A percentile compares a stretch with the other conserved stretches of the same genome.
Conservation (phyloP, 2,113 vertebrate genomes). For the Orcinus orca region DNA sequence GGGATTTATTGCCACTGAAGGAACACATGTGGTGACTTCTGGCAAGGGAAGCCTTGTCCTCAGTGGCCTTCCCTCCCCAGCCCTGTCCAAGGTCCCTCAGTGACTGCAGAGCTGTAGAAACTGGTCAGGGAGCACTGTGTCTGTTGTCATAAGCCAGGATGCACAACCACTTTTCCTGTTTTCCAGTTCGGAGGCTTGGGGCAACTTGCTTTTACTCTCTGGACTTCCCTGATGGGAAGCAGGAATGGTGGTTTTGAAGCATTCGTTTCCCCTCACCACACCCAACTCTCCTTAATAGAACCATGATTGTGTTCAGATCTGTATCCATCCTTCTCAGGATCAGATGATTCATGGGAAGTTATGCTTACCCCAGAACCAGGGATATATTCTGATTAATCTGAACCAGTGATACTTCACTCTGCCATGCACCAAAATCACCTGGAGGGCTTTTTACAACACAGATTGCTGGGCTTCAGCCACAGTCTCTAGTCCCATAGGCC, state of each 20-base stretch:
- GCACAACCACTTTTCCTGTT: slow-evolving; percentile 21
- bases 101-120: too few relatives aligned
- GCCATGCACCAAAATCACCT: neutral
- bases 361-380: neutral
- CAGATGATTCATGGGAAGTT: neutral
- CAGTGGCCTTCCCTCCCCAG: neutral
- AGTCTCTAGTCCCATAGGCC: neutral
- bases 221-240: neutral
- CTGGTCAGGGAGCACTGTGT: too few relatives aligned
- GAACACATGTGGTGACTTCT: neutral
- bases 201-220: neutral
- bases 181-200: neutral
- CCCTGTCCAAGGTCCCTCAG: neutral
- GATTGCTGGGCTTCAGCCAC: too few relatives aligned
- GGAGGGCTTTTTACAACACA: neutral
- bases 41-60: neutral
- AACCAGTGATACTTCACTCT: neutral
- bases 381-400: neutral
- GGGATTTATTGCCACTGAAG: neutral
- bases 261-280: neutral
- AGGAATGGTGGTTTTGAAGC: neutral
- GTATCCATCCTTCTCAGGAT: neutral
- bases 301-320: neutral
- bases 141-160: neutral
- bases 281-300: neutral